These are phyloP conservation scores for Chaetodon auriga DNA, from an alignment of 2,113 vertebrate species.

Conservation along the genomic window DNA sequence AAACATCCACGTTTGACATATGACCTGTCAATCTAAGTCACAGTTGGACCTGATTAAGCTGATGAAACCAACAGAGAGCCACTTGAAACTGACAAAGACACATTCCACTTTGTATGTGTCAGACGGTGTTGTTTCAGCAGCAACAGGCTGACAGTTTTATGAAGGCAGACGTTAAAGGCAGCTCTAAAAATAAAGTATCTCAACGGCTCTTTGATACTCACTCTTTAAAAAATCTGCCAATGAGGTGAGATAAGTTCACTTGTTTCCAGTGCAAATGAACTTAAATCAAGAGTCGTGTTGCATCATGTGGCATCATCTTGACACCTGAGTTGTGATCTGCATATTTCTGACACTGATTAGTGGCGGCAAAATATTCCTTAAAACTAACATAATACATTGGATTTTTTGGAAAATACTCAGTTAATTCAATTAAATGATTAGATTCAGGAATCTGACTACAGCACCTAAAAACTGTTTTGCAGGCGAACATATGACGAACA, in stretches of 20 bases:
- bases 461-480: too few species aligned
- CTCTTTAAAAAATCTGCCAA: slow-evolving; percentile 17
- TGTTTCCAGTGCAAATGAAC: slow-evolving; percentile 48
- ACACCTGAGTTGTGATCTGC: slow-evolving; percentile 35
- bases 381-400: not conserved
- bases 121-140: slow-evolving; percentile 45
- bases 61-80: slow-evolving; percentile 67
- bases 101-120: slow-evolving; percentile 52
- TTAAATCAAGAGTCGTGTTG: slow-evolving; percentile 24
- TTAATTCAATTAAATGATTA: not conserved
- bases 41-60: slow-evolving; percentile 59
- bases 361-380: not conserved
- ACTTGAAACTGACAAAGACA: slow-evolving; percentile 60
- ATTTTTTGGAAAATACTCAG: not conserved
- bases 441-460: too few species aligned
- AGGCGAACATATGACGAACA: too few species aligned
- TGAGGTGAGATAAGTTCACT: slow-evolving; percentile 40
- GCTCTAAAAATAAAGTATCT: slow-evolving; percentile 45
- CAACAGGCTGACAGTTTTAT: slow-evolving; percentile 48
- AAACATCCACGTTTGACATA: slow-evolving; percentile 42
- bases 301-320: slow-evolving; percentile 45
- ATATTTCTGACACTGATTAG: slow-evolving; percentile 13
- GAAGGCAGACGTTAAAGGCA: slow-evolving; percentile 39
- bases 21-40: slow-evolving; percentile 56
- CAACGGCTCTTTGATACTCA: slow-evolving; percentile 48